Conservation (phyloP, 1,140 invertebrate genomes). For the Microplitis mediator region DNA sequence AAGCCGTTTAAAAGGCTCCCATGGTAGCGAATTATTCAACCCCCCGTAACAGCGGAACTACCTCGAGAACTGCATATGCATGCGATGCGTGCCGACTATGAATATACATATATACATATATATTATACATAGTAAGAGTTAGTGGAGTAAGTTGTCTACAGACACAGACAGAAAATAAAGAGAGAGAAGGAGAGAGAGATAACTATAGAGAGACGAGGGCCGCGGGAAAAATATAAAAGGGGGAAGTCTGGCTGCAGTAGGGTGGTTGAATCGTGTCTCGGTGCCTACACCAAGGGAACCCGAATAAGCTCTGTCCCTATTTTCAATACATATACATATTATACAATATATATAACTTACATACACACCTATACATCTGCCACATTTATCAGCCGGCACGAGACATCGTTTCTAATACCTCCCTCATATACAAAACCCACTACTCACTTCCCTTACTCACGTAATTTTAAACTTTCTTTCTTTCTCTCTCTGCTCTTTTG, state of each 20-base stretch:
- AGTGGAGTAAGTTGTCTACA: too few relatives aligned
- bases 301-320: background rate
- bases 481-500: constrained; percentile 26
- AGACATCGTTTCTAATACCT: constrained; percentile 31
- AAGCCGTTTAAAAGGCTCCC: constrained; percentile 46
- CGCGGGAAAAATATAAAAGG: background rate
- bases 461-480: constrained; percentile 48
- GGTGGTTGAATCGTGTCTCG: constrained; percentile 5
- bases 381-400: constrained; percentile 51
- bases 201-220: constrained; percentile 25
- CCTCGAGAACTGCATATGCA: constrained; percentile 22
- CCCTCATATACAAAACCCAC: too few relatives aligned
- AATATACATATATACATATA: constrained; percentile 2
- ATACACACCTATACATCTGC: constrained; percentile 37
- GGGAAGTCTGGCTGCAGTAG: background rate
- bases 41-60: constrained; percentile 19
- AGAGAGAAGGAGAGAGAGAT: constrained; percentile 23
- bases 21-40: constrained; percentile 15
- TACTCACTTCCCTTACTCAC: constrained; percentile 9
- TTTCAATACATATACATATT: background rate
- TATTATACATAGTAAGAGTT: background rate
- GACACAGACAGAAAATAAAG: constrained; percentile 4
- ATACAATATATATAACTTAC: too few relatives aligned
- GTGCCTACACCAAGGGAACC: constrained; percentile 1
- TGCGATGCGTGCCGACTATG: constrained; percentile 21